Base-by-base conservation (phyloP, 2,888 invertebrate species). In the Nephrotoma guestfalica region DNA sequence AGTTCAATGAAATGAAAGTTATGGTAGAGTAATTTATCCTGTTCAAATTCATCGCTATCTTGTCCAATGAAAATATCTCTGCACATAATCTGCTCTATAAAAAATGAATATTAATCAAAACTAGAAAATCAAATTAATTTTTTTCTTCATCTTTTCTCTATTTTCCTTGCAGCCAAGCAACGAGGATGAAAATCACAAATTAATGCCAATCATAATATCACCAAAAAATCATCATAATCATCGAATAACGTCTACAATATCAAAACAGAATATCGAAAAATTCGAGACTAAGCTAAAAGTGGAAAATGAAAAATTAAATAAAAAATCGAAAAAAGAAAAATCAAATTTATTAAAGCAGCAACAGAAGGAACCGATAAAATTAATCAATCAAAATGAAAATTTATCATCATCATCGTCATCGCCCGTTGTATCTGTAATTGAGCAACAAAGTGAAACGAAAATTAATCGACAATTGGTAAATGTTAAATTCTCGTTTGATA, bases 401-500 rank as follows among this genome's bases (percentile, higher is more conserved):
- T 18, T 18, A 30, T 71, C 71, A 30, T 71, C 71, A 71, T 71
- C 30, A 11, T 51, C 51, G 30, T 71, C 71, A 30, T 57, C 18
- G 57, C 57, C 71, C 30, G 30, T 71, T 18, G 71, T 30, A 30
- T 51, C 51, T n/a, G 71, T 30, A 71, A 30, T 71, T 30, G 42
- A 84, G 15, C 84, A 84, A 84, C 84, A 84, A 84, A 84, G 41
- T 84, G 42, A 84, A 41, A 84, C 41, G 15, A 84, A 84, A 41
- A 84, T 41, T 84, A 84, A 84, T 84, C 84, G 84, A 6, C 51
- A 51, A 15, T 57, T 57, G 51, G 51, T 57, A 9, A 51, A 51
- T 86, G 86, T 86, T 7, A 86, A 86, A 51, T 86, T 86, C 13
- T 51, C 51, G 6, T 86, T 86, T 51, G 57, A 51, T 86, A 41